Conservation (phyloP, 2,113 vertebrate genomes). For the Accipiter virgatus region DNA sequence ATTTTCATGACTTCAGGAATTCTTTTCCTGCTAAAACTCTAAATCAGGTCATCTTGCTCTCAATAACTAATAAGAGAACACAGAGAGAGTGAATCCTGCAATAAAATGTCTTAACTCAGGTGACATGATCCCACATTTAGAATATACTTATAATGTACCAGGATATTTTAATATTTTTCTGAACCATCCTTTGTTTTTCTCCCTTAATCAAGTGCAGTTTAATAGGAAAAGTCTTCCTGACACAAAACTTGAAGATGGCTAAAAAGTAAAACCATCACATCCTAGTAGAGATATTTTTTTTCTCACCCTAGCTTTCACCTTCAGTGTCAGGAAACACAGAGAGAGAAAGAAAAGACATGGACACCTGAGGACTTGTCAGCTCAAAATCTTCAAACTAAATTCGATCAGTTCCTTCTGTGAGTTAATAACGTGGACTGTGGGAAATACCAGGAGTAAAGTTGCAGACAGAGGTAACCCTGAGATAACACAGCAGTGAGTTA, state of each 20-base stretch:
- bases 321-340: background rate
- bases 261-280: background rate
- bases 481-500: background rate
- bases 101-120: background rate
- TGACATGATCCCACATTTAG: background rate
- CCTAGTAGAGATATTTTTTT: background rate
- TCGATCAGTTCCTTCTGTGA: background rate
- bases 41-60: background rate
- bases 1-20: background rate
- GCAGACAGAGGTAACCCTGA: background rate
- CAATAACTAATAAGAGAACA: background rate
- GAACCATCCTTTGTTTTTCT: background rate
- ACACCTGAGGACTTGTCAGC: background rate
- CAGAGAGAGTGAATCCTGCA: background rate
- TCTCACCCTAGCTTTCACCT: background rate
- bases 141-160: background rate
- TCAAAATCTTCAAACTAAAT: constrained; percentile 31
- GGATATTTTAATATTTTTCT: background rate
- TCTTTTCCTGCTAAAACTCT: background rate
- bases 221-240: background rate
- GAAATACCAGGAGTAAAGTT: background rate
- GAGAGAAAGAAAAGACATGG: background rate
- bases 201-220: background rate
- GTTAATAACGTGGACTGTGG: constrained; percentile 6
- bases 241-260: background rate